Conservation (phyloP, 2,797 vertebrate species). For the Gadopsis bispinosus region DNA sequence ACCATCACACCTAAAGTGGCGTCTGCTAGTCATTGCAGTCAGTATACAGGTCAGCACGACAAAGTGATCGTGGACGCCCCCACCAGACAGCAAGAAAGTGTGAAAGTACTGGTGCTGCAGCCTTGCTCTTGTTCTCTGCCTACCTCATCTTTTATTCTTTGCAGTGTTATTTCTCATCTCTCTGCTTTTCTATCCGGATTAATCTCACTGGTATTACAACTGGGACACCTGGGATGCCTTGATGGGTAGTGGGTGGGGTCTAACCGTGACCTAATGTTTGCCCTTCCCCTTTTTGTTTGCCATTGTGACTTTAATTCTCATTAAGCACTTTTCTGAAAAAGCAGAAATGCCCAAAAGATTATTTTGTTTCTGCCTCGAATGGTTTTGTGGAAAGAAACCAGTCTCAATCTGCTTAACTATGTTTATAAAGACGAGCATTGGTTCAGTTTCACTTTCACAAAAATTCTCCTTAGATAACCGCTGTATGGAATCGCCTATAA, state of each 20-base stretch:
- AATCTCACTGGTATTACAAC: constrained; percentile 8
- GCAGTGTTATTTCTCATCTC: constrained; percentile 10
- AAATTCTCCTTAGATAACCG: neutral
- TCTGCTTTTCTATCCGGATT: constrained; percentile 18
- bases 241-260: neutral
- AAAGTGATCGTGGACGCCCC: neutral
- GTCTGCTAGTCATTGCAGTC: constrained; percentile 16
- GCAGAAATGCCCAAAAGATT: neutral
- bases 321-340: neutral
- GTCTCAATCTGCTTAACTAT: neutral
- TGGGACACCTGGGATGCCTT: neutral
- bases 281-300: constrained; percentile 13
- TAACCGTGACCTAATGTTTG: constrained; percentile 13
- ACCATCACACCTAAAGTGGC: constrained; percentile 12
- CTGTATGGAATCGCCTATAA: neutral
- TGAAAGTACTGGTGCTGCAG: constrained; percentile 32
- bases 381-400: neutral
- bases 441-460: neutral
- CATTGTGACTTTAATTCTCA: neutral
- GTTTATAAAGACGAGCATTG: neutral
- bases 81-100: constrained; percentile 16
- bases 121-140: constrained; percentile 3
- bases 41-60: constrained; percentile 7
- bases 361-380: neutral
- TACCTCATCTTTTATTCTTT: constrained; percentile 31